phyloP scores from a whole-genome alignment of 1,140 invertebrate genomes.

The Carcinoscorpius rotundicauda region DNA sequence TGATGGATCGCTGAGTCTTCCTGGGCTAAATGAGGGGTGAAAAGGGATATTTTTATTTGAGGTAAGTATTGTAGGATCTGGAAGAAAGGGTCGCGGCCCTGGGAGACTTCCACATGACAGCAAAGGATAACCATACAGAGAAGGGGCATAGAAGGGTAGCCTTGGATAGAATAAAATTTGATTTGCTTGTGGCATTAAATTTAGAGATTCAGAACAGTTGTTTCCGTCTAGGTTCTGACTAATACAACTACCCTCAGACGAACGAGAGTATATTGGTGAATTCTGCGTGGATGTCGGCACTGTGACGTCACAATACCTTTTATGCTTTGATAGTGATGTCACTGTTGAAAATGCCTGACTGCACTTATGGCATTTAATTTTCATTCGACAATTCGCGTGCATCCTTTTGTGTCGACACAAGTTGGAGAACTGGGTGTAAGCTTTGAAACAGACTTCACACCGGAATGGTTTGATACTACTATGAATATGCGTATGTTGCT shows the following conservation, averaged over 20 bases:
- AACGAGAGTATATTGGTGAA: background rate
- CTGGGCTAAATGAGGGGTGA: background rate
- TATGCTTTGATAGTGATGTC: slow-evolving; percentile 52
- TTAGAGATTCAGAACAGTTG: too few species aligned
- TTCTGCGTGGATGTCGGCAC: slow-evolving; percentile 33
- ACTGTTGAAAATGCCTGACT: slow-evolving; percentile 78
- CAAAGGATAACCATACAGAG: slow-evolving; percentile 38
- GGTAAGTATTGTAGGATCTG: slow-evolving; percentile 14
- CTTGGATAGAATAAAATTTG: slow-evolving; percentile 54
- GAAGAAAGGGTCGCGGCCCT: slow-evolving; percentile 22
- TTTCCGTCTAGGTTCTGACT: background rate
- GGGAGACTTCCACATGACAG: slow-evolving; percentile 22
- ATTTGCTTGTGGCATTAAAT: slow-evolving; percentile 35
- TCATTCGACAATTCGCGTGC: slow-evolving; percentile 73
- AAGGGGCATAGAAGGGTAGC: slow-evolving; percentile 44
- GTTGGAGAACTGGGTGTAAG: slow-evolving; percentile 99
- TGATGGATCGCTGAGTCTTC: slow-evolving; percentile 8
- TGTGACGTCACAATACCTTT: slow-evolving; percentile 42
- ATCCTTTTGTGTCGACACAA: slow-evolving; percentile 97
- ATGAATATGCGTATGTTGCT: slow-evolving; percentile 99
- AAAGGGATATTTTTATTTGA: slow-evolving; percentile 26
- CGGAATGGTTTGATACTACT: slow-evolving; percentile 96
- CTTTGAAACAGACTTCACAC: slow-evolving; percentile 66
- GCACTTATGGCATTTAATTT: slow-evolving; percentile 85
- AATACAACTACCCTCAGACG: background rate